Base-by-base conservation (phyloP, 1,140 invertebrate genomes). In the Drosophila rufa region DNA sequence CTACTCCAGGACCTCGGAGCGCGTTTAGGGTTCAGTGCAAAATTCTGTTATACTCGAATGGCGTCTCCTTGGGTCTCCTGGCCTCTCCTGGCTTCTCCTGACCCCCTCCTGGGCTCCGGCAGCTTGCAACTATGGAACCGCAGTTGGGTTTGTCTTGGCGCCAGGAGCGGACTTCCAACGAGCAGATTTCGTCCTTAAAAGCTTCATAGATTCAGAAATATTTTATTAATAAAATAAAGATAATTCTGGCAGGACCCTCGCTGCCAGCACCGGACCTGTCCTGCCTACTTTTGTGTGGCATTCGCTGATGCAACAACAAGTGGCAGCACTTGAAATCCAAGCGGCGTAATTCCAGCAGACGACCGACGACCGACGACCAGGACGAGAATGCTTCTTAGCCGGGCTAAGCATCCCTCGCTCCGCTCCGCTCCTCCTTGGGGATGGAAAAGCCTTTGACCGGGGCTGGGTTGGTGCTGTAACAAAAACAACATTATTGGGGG, bases 21-120 rank as follows among this genome's bases (percentile, higher is more conserved):
- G 51, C 65, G 65, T 86, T 89, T 70, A 77, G 84, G 77, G 83
- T 84, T 89, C 84, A 87, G 83, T 89, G 83, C 64, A 87, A 87
- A 89, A 89, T 74, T 75, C 58, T 87, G 83, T 80, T 80, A 71
- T 69, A 89, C 68, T 80, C 61, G 80, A 89, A 48, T 80, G 83
- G 59, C 75, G 56, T 60, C 53, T 47, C 40, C 19, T 6, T 11
- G 36, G 25, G 56, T 60, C 53, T 47, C 40, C 19, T 6, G 36
- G 36, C 25, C 4, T 51, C 27, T 15, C 33, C 51, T 19, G 30
- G 51, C 12, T 4, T 4, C 51, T 4, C 30, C 17, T 53, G 4
- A 6, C 25, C 2, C 2, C 48, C 14, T 3, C 15, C 50, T 48
- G 15, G 38, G 62, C 62, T 40, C 60, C 12, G 64, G 61, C 67